These are phyloP conservation scores for Catharus minimus DNA, from an alignment of 2,113 vertebrate genomes.

Conservation along the genomic window DNA sequence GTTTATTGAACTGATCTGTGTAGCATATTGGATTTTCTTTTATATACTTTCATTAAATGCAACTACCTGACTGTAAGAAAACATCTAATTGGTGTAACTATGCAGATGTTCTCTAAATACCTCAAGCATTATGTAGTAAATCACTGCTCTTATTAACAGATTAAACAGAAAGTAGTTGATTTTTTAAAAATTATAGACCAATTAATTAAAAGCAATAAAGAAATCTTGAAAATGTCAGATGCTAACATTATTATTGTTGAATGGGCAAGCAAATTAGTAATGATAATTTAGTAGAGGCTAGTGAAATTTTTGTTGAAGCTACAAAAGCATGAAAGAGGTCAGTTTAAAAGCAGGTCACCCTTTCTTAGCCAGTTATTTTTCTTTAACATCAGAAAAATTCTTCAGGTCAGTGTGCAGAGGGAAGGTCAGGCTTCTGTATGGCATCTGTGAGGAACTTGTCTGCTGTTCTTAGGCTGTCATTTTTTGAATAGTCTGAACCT, in stretches of 20 bases:
- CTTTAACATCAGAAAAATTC: neutral
- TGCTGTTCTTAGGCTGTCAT: neutral
- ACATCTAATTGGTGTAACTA: neutral
- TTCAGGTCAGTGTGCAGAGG: neutral
- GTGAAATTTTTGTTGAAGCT: neutral
- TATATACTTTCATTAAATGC: neutral
- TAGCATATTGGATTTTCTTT: neutral
- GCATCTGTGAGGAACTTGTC: neutral
- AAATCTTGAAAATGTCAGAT: neutral
- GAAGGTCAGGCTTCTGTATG: fast-evolving
- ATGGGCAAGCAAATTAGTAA: neutral
- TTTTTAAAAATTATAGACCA: neutral
- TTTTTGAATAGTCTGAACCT: neutral
- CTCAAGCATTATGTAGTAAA: neutral
- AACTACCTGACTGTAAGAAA: neutral
- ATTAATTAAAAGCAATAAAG: neutral
- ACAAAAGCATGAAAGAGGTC: neutral
- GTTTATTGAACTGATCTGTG: neutral
- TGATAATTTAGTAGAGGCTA: neutral
- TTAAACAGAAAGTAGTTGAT: neutral
- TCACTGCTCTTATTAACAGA: neutral
- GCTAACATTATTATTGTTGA: neutral
- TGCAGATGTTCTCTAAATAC: neutral
- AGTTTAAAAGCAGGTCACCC: neutral
- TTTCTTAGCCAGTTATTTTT: neutral